Base-by-base conservation (phyloP, 2,113 vertebrate genomes). In the Ammodytes marinus region DNA sequence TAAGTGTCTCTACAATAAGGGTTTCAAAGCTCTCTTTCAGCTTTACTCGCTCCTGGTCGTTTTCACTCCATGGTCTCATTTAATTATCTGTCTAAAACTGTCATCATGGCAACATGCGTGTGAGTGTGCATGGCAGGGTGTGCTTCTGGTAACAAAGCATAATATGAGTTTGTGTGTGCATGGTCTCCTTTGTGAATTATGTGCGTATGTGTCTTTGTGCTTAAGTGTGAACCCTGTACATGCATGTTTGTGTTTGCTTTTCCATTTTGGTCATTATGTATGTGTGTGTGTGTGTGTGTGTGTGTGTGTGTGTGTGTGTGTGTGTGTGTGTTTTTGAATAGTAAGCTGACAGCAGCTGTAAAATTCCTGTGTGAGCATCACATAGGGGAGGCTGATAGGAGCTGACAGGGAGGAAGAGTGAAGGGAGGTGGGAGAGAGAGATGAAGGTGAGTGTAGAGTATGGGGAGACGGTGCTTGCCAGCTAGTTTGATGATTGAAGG, bases 301-400 rank as follows among this genome's bases (percentile, higher is more conserved):
- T 68, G 77, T 59, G 69, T 61, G 17, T 59, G 42, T 66, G 72
- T 55, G 42, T 64, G 42, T 86, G 79, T 82, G 40, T 37, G 54
- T 72, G 52, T 53, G 55, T 77, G 75, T 68, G 74, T 43, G 70
- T 72, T 82, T 52, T 19, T 71, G 80, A 63, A 86, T 69, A 73
- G 81, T 69, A 76, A 83, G 74, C 79, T 88, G 87, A 92, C 86
- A 89, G 84, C 88, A 81, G 91, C 85, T 92, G 85, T 93, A 89
- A 92, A 93, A 94, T 93, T 94, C 92, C 88, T 93, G 81, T 87
- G 61, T 42, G 90, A 86, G 75, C 90, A 89, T 85, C 90, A 88
- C 90, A 85, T 78, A 88, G 77, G 92, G 88, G 89, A 90, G 91
- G 87, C 77, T 91, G 88, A 92, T 92, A 86, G 78, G 83, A 92